Conservation (phyloP, 2,888 invertebrate genomes). For the Sialis fuliginosa region DNA sequence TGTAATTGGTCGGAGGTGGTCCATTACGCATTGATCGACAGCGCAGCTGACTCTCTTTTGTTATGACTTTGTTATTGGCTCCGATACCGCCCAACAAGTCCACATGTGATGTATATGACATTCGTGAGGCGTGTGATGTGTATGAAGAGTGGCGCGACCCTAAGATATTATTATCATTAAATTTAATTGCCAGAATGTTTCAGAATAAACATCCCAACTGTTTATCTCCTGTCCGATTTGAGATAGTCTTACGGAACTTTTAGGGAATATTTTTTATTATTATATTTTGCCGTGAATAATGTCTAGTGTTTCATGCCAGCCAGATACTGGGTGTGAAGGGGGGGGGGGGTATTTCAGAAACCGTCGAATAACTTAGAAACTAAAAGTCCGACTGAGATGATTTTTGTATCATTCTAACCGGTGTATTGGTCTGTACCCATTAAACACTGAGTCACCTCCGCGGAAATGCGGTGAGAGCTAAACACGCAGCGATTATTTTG, state of each 20-base stretch:
- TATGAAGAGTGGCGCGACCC: constrained; percentile 88
- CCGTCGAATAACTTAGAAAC: no score
- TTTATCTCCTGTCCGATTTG: background rate
- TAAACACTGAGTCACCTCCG: no score
- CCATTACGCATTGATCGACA: constrained; percentile 53
- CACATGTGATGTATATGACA: constrained; percentile 88
- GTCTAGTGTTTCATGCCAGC: no score
- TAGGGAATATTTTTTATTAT: no score
- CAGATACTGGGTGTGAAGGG: no score
- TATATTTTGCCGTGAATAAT: no score
- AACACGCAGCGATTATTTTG: no score
- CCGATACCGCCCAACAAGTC: constrained; percentile 64
- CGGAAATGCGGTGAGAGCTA: no score
- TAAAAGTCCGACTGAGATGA: no score
- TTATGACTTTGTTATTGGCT: constrained; percentile 42
- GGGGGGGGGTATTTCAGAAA: no score
- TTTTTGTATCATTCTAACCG: no score
- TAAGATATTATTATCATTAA: constrained; percentile 14
- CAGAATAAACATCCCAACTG: background rate
- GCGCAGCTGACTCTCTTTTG: constrained; percentile 72
- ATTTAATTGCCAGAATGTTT: background rate
- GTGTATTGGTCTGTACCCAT: no score
- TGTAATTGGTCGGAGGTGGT: constrained; percentile 35
- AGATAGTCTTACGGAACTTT: background rate
- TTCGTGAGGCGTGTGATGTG: constrained; percentile 83